Evolutionary conservation across 2,113 vertebrate genomes (phyloP).

Genomic region (Zosterops borbonicus): DNA sequence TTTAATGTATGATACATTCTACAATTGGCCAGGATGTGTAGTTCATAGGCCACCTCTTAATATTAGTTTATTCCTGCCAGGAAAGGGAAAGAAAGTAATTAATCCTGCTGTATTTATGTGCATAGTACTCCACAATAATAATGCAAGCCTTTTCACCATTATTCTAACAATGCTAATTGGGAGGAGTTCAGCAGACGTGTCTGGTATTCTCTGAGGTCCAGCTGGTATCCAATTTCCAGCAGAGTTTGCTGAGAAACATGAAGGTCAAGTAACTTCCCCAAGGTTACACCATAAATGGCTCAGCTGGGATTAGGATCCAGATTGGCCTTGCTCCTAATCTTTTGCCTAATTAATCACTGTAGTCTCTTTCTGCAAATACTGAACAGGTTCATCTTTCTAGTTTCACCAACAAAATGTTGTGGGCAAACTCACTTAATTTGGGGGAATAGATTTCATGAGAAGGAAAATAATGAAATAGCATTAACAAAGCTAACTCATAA

Average conservation of each 20-base stretch:
- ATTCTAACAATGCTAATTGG: conserved; percentile 6
- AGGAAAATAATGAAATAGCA: neutral
- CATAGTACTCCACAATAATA: neutral
- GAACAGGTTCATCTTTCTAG: neutral
- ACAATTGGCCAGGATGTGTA: neutral
- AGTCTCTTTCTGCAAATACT: conserved; percentile 5
- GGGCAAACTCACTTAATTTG: neutral
- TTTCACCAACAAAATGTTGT: neutral
- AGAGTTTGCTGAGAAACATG: conserved; percentile 25
- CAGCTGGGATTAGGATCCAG: conserved; percentile 47
- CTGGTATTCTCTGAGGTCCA: conserved; percentile 41
- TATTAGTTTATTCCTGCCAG: neutral
- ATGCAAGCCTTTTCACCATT: neutral
- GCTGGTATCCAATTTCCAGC: conserved; percentile 46
- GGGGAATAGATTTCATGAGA: neutral
- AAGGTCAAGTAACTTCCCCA: conserved; percentile 60
- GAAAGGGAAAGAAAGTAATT: neutral
- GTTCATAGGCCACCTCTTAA: neutral
- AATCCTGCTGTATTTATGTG: neutral
- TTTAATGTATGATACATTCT: neutral
- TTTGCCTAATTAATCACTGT: conserved; percentile 10
- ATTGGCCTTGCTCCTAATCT: conserved; percentile 44
- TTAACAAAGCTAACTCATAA: neutral
- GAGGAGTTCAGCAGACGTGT: neutral
- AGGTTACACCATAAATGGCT: conserved; percentile 54